Base-by-base conservation (phyloP, 1,140 invertebrate genomes). In the Diorhabda carinulata region DNA sequence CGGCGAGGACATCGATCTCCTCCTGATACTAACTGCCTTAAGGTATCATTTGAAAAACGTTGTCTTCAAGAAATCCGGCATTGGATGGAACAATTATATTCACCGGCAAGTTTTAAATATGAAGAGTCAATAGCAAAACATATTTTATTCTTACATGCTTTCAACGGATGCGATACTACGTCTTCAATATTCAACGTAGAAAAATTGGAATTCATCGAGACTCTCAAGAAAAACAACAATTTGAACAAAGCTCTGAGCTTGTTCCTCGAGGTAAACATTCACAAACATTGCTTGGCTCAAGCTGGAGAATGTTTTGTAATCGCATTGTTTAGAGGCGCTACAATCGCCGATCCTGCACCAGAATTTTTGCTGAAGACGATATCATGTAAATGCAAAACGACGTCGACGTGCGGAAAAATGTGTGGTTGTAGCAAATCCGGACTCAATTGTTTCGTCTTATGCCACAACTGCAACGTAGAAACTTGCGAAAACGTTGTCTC, bases 331-430 rank as follows among this genome's bases (percentile, higher is more conserved):
- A 25, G 25, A 25, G 25, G 25, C 25, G 8, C 43, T 42, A 66
- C 56, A 5, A 45, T n/a, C 6, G 43, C 43, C 9, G 56, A 64
- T 3, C 42, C 40, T 2, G 43, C 43, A 42, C 64, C 57, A n/a
- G 56, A 66, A 59, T 7, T 40, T 25, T 59, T 66, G 4, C 56
- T 66, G 2, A 66, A 66, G 58, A 57, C 41, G 5, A 66, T 66
- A 43, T 66, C 25, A 3, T 59, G 42, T 42, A 66, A 43, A 5
- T 66, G 57, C 43, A 25, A 25, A 25, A 25, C 25, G 25, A 43
- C 3, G 43, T 42, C 25, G 8, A 43, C 9, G 2, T 57, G 63
- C 25, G 45, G 42, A 5, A 64, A 52, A 64, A 56, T 40, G 25
- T 64, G 62, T 42, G 45, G 63, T 25, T 64, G 63, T 52, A 0